Evolutionary conservation across 2,113 vertebrate species (phyloP).

Genomic region (Sceloporus undulatus): DNA sequence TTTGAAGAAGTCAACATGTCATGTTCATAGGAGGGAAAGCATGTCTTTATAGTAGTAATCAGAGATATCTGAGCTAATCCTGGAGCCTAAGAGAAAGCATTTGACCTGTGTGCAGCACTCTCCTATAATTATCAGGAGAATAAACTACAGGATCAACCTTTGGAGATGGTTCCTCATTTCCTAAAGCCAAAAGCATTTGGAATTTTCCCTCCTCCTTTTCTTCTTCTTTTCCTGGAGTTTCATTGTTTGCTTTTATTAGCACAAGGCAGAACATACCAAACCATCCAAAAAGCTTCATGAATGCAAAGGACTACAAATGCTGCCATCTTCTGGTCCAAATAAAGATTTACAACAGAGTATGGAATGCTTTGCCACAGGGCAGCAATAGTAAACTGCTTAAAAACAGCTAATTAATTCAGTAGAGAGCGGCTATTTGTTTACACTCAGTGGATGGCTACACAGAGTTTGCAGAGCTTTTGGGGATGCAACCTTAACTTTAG

Average conservation of each 20-base stretch:
- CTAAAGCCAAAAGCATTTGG: background rate
- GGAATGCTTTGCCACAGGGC: too few species aligned
- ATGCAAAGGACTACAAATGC: constrained; percentile 23
- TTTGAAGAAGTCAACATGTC: background rate
- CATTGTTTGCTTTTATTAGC: background rate
- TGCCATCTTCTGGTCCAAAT: constrained; percentile 52
- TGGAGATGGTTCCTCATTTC: background rate
- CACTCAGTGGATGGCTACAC: too few species aligned
- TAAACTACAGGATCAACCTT: background rate
- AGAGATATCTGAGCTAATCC: background rate
- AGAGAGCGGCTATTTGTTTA: too few species aligned
- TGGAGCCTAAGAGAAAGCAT: background rate
- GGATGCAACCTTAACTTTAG: too few species aligned
- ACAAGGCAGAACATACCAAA: background rate
- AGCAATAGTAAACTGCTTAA: too few species aligned
- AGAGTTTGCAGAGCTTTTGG: too few species aligned
- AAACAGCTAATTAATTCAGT: too few species aligned
- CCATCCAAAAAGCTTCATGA: background rate
- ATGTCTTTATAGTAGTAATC: background rate
- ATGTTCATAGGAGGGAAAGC: background rate
- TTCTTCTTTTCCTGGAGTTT: background rate
- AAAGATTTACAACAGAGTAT: constrained; percentile 1
- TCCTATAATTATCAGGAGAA: constrained; percentile 10
- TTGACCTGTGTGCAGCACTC: background rate
- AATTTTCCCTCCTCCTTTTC: background rate